Evolutionary conservation across 1,140 invertebrate genomes (phyloP), one percentile per base, ranked within the genome.

Genomic region (Polypedilum vanderplanki): DNA sequence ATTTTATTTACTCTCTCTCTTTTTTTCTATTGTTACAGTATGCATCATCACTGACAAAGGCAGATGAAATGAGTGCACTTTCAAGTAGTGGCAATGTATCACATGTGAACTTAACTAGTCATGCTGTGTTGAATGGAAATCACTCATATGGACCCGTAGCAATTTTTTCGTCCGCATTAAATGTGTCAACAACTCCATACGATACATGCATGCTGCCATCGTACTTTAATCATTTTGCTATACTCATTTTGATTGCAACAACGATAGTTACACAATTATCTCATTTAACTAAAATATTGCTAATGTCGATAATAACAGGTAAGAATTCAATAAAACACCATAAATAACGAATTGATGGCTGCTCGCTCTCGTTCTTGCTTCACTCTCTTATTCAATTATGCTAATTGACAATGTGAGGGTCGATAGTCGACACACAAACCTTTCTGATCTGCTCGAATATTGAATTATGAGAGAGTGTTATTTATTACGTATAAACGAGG

Each of bases 201-300:
- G 46, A 57, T 57, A 57, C 77, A 10, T 90, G 88, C 79, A 85
- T 88, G 1, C 90, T 90, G 81, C 90, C 91, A 40, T 90, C 90
- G 18, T 93, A 93, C 80, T 89, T 91, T 79, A 88, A 87, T 64
- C 89, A 90, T 81, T 88, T 90, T 78, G 85, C 85, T 65, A 87
- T 91, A n/a, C 81, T 93, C 33, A 87, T 89, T 41, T 80, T 93
- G 40, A 84, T 93, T 46, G 89, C 88, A 0, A 86, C 90, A 17
- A 88, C 91, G 5, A 87, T 93, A 77, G 87, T 92, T 74, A 88
- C 89, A 0, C 91, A 92, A 77, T 83, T 92, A 18, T 88, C 89
- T 75, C 90, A 92, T 81, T 80, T 92, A 15, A 85, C 87, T 77
- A 93, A 93, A 81, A 86, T 88, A 10, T 79, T 86, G 4, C 79